phyloP scores from a whole-genome alignment of 1,140 invertebrate genomes.

The Phocides pigmalion region DNA sequence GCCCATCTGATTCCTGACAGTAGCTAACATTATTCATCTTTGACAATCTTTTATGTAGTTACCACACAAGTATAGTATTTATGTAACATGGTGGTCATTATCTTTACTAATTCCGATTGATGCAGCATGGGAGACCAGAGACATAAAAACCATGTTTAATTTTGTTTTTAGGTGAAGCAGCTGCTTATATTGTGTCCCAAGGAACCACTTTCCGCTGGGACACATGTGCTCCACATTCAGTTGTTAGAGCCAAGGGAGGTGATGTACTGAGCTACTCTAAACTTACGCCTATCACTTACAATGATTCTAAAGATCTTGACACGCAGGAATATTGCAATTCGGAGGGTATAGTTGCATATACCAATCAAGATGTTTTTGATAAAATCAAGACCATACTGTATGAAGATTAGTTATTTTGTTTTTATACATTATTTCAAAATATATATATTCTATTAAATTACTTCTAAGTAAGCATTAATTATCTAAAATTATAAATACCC shows the following conservation, averaged over 20 bases:
- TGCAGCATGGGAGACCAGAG: too few species aligned
- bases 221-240: constrained; percentile 92
- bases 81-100: too few species aligned
- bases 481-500: too few species aligned
- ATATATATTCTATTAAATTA: too few species aligned
- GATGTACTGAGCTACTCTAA: constrained; percentile 52
- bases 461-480: too few species aligned
- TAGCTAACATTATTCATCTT: too few species aligned
- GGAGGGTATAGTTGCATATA: constrained; percentile 67
- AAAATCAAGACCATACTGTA: constrained; percentile 51
- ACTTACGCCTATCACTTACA: constrained; percentile 57
- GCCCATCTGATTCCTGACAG: too few species aligned
- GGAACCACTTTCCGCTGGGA: constrained; percentile 94
- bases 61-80: too few species aligned
- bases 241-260: constrained; percentile 84
- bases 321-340: constrained; percentile 63
- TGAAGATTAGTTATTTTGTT: constrained; percentile 7
- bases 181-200: constrained; percentile 92
- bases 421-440: too few species aligned
- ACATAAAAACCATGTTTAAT: too few species aligned
- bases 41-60: too few species aligned
- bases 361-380: constrained; percentile 43
- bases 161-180: constrained; percentile 84
- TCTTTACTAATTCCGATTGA: too few species aligned
- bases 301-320: constrained; percentile 50